phyloP scores from a whole-genome alignment of 1,140 invertebrate species.

The Drosophila paulistorum region DNA sequence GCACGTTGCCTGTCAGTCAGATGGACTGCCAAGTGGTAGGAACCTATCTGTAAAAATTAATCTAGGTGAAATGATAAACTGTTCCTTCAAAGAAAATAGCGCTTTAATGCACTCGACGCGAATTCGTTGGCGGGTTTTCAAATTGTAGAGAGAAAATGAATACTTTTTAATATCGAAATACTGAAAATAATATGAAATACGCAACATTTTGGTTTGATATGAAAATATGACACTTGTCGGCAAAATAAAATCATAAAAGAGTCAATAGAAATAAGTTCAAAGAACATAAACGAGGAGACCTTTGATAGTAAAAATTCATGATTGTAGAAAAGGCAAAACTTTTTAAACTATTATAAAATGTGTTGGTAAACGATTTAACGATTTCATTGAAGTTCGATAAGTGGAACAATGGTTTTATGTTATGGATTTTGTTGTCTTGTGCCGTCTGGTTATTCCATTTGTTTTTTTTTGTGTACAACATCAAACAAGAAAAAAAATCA shows the following conservation, averaged over 20 bases:
- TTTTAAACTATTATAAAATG: not conserved
- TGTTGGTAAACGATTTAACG: not conserved
- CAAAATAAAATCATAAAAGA: too few relatives aligned
- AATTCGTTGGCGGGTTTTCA: not conserved
- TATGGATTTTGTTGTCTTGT: conserved; percentile 17
- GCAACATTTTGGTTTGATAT: too few relatives aligned
- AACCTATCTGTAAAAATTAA: conserved; percentile 9
- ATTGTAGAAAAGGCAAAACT: too few relatives aligned
- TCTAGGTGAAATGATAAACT: not conserved
- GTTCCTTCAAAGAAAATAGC: not conserved
- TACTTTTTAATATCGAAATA: not conserved
- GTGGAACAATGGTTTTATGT: not conserved
- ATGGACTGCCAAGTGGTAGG: not conserved
- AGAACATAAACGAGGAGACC: too few relatives aligned
- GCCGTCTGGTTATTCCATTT: conserved; percentile 19
- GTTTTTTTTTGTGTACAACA: conserved; percentile 4
- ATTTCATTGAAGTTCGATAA: conserved; percentile 1
- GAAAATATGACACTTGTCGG: too few relatives aligned
- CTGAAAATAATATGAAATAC: not conserved
- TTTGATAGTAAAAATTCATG: too few relatives aligned
- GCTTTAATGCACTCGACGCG: not conserved
- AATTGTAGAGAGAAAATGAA: not conserved
- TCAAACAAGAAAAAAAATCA: conserved; percentile 68
- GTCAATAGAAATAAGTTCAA: too few relatives aligned
- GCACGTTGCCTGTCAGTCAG: conserved; percentile 1